These are phyloP conservation scores for Trichacis sp. DNA, from an alignment of 2,888 invertebrate species.

Conservation along the genomic window DNA sequence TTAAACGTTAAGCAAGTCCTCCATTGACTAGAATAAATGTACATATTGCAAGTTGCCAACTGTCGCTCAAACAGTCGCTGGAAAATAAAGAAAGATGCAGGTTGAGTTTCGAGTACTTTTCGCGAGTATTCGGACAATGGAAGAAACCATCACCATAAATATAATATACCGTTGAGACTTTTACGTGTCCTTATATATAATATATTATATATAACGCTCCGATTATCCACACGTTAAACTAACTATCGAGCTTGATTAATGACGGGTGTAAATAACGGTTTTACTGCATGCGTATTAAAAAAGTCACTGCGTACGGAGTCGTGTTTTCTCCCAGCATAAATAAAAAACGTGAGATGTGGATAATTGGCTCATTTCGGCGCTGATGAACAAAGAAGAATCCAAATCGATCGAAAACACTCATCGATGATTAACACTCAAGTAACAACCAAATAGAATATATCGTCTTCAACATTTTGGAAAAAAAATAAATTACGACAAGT, in stretches of 20 bases:
- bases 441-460: background rate
- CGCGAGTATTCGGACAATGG: conserved; percentile 54
- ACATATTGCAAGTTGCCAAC: conserved; percentile 25
- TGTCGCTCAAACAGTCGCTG: conserved; percentile 33
- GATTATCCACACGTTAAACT: conserved; percentile 17
- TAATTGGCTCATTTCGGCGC: conserved; percentile 2
- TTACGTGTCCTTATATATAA: conserved; percentile 16
- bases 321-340: too few relatives aligned
- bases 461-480: too few relatives aligned
- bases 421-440: background rate
- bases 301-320: background rate
- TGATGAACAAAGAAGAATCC: background rate
- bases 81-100: conserved; percentile 35
- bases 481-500: conserved; percentile 11
- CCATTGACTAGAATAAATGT: conserved; percentile 64
- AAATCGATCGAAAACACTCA: background rate
- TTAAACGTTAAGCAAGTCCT: conserved; percentile 63
- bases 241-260: background rate
- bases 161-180: conserved; percentile 37
- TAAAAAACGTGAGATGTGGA: too few relatives aligned
- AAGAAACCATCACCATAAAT: conserved; percentile 61
- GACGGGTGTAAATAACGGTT: conserved; percentile 23
- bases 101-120: conserved; percentile 44
- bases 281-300: background rate
- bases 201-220: conserved; percentile 1